phyloP scores from a whole-genome alignment of 2,888 invertebrate species.

The Clunio marinus region DNA sequence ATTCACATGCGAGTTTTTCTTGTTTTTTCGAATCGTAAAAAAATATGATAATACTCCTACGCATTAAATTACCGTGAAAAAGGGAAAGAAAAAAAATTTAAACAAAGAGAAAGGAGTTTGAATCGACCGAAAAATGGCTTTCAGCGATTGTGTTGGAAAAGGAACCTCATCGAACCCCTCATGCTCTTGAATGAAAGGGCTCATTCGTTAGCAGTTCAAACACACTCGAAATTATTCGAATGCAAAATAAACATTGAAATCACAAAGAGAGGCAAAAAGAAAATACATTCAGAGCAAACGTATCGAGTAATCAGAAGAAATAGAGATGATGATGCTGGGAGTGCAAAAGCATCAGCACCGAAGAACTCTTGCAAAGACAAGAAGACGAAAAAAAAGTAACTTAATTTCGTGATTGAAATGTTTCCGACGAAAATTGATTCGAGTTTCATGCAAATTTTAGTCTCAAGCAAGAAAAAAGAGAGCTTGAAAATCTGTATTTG shows the following conservation, averaged over 20 bases:
- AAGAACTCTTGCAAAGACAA: too few species aligned
- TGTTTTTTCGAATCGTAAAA: neutral
- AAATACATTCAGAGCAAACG: too few species aligned
- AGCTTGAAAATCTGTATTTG: slow-evolving; percentile 39
- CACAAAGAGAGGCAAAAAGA: neutral
- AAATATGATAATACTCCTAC: neutral
- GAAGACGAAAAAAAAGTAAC: slow-evolving; percentile 15
- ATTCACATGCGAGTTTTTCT: too few species aligned
- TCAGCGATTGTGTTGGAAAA: too few species aligned
- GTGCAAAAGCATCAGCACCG: neutral
- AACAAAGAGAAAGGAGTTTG: too few species aligned
- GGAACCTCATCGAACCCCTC: slow-evolving; percentile 15
- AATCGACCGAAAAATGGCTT: too few species aligned
- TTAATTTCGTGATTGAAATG: slow-evolving; percentile 24
- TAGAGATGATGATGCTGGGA: neutral
- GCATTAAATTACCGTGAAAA: neutral
- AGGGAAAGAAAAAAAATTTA: too few species aligned
- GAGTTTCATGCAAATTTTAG: slow-evolving; percentile 38
- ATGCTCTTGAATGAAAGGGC: too few species aligned
- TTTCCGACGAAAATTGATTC: slow-evolving; percentile 36
- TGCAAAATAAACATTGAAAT: neutral
- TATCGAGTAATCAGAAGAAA: too few species aligned
- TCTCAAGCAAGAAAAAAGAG: slow-evolving; percentile 13
- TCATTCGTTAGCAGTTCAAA: slow-evolving; percentile 20
- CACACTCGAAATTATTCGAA: slow-evolving; percentile 9